Conservation (phyloP, 2,113 vertebrate species). For the Donacobius atricapilla region DNA sequence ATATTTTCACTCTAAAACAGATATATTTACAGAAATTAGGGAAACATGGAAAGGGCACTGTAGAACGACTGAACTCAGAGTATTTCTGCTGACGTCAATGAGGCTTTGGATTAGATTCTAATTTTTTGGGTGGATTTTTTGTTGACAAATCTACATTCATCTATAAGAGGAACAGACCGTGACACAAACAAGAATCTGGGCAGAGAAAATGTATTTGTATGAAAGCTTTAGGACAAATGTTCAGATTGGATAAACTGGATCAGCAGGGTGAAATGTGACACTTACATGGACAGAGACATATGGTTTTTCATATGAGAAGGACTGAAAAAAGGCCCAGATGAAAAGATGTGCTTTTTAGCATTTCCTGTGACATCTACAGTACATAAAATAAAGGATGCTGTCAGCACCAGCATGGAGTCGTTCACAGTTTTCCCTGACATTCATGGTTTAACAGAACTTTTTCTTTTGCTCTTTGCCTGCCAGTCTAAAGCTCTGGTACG, state of each 20-base stretch:
- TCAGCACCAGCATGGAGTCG: neutral
- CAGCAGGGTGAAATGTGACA: constrained; percentile 1
- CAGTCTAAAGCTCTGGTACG: neutral
- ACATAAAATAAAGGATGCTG: neutral
- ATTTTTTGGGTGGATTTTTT: constrained; percentile 13
- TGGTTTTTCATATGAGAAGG: neutral
- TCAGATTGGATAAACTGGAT: neutral
- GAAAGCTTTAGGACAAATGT: neutral
- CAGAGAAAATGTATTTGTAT: neutral
- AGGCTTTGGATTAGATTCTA: constrained; percentile 43
- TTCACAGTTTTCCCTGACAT: neutral
- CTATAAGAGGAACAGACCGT: neutral
- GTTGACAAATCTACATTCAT: constrained; percentile 35
- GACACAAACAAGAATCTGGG: constrained; percentile 8
- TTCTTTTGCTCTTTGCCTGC: neutral
- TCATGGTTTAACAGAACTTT: neutral
- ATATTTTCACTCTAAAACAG: neutral
- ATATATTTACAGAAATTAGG: neutral
- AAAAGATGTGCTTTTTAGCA: neutral
- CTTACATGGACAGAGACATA: neutral
- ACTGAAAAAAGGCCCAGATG: neutral
- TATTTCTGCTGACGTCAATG: constrained; percentile 47
- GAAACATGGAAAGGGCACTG: neutral
- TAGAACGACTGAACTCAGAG: neutral
- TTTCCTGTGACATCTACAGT: neutral